A percentile compares a stretch with the other conserved stretches of the same genome.
phyloP scores from a whole-genome alignment of 1,140 invertebrate species.

The Plectrocnemia conspersa region DNA sequence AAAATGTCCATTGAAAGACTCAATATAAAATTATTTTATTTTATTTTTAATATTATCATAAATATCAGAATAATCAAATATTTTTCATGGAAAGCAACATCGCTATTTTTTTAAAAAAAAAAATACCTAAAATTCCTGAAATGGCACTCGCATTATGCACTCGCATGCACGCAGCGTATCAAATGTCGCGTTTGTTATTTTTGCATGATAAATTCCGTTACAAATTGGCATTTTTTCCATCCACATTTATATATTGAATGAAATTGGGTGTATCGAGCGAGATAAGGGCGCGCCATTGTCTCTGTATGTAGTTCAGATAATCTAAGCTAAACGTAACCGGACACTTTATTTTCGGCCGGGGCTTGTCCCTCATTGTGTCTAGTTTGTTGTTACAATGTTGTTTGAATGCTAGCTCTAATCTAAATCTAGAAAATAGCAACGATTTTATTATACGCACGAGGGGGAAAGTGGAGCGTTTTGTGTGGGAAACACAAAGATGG shows the following conservation, averaged over 20 bases:
- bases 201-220: too few relatives aligned
- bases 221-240: constrained; percentile 21
- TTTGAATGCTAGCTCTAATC: constrained; percentile 33
- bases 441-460: constrained; percentile 20
- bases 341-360: constrained; percentile 34
- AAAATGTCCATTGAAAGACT: too few relatives aligned
- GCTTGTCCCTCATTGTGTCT: constrained; percentile 21
- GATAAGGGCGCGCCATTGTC: too few relatives aligned
- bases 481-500: constrained; percentile 17
- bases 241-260: constrained; percentile 21
- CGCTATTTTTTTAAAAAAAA: not conserved
- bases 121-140: not conserved
- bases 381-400: constrained; percentile 32
- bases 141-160: too few relatives aligned
- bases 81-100: constrained; percentile 1
- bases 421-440: constrained; percentile 35
- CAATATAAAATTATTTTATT: too few relatives aligned
- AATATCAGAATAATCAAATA: too few relatives aligned
- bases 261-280: constrained; percentile 22
- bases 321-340: constrained; percentile 29
- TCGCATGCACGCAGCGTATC: too few relatives aligned
- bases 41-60: too few relatives aligned
- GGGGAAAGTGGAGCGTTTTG: not conserved
- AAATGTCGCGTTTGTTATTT: too few relatives aligned
- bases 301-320: too few relatives aligned